Conservation (phyloP, 2,113 vertebrate species). For the Bubo blakistoni region DNA sequence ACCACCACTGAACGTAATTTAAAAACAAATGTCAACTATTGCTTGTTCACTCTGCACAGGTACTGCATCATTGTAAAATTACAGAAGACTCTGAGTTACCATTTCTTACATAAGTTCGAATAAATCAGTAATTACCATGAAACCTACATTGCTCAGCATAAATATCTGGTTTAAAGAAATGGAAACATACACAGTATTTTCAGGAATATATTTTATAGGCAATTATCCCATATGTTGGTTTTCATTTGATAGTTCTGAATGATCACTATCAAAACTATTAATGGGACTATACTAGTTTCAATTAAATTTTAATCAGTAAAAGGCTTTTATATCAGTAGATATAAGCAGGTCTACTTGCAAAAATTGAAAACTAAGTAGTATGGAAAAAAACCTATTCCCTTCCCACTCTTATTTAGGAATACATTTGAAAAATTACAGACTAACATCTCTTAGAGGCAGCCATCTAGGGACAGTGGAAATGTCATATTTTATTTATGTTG, state of each 20-base stretch:
- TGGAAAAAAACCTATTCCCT: rapidly evolving
- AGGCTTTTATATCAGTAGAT: neutral
- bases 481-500: neutral
- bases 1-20: neutral
- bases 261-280: neutral
- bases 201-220: neutral
- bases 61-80: neutral
- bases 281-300: neutral
- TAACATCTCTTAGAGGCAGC: neutral
- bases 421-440: neutral
- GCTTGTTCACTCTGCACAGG: neutral
- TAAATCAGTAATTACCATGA: neutral
- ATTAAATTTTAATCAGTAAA: neutral
- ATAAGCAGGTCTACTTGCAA: neutral
- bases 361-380: neutral
- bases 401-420: neutral
- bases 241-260: neutral
- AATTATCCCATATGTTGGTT: neutral
- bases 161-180: neutral
- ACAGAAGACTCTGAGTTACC: neutral
- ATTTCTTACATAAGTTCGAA: neutral
- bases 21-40: neutral
- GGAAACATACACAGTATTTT: neutral
- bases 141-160: neutral
- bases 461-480: neutral